These are phyloP conservation scores for Nematopogon swammerdamellus DNA, from an alignment of 2,888 invertebrate species.

Conservation along the genomic window DNA sequence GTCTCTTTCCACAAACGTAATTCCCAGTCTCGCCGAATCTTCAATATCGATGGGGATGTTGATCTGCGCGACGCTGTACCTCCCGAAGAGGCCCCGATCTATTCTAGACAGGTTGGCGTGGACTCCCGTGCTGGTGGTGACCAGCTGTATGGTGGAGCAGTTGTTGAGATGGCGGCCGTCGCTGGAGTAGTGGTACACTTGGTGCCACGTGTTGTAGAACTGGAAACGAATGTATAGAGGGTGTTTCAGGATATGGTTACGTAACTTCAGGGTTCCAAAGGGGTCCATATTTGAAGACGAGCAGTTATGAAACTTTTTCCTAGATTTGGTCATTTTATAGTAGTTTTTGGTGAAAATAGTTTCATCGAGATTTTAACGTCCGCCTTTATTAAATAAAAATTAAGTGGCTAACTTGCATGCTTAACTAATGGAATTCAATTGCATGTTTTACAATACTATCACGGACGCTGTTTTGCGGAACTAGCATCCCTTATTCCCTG, in stretches of 20 bases:
- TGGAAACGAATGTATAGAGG: constrained; percentile 17
- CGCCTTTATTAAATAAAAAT: too few relatives aligned
- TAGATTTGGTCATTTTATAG: too few relatives aligned
- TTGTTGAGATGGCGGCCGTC: constrained; percentile 29
- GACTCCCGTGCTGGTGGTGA: constrained; percentile 23
- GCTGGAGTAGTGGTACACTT: constrained; percentile 33
- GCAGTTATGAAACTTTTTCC: background rate
- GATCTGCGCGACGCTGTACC: constrained; percentile 27
- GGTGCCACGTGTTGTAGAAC: constrained; percentile 41
- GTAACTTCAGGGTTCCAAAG: too few relatives aligned
- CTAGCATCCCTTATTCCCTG: too few relatives aligned
- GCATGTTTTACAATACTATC: too few relatives aligned
- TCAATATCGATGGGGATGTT: constrained; percentile 21
- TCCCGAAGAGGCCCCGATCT: constrained; percentile 31
- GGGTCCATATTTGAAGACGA: background rate
- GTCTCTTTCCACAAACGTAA: constrained; percentile 25
- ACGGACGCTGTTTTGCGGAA: too few relatives aligned
- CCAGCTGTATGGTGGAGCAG: constrained; percentile 28
- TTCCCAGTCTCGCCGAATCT: constrained; percentile 22
- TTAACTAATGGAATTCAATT: too few relatives aligned
- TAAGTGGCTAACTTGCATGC: too few relatives aligned
- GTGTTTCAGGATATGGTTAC: too few relatives aligned
- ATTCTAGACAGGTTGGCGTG: constrained; percentile 34
- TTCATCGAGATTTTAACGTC: too few relatives aligned
- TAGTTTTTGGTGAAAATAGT: too few relatives aligned